These are phyloP conservation scores for Pentalonia nigronervosa DNA, from an alignment of 1,140 invertebrate species.

Conservation along the genomic window DNA sequence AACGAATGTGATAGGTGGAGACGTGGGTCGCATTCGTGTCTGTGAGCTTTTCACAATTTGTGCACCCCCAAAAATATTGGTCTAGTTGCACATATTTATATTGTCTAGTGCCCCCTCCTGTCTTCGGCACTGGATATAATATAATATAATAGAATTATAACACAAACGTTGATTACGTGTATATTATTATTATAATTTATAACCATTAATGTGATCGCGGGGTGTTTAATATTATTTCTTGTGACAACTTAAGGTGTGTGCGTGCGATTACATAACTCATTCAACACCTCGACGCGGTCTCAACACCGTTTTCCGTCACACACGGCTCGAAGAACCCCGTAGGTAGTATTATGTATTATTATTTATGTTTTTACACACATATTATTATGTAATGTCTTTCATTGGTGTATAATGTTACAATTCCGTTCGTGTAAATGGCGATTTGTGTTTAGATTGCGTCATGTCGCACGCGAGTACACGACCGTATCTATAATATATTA, in stretches of 20 bases:
- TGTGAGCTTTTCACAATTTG: no score
- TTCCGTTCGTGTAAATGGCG: background rate
- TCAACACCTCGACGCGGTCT: background rate
- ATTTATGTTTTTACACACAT: background rate
- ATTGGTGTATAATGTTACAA: background rate
- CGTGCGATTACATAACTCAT: background rate
- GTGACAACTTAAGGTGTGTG: background rate
- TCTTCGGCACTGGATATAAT: background rate
- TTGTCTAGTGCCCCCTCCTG: no score
- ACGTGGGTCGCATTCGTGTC: no score
- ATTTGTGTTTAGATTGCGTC: background rate
- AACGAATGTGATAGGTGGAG: background rate
- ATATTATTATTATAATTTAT: background rate
- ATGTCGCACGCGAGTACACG: background rate
- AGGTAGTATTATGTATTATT: background rate
- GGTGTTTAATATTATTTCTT: background rate
- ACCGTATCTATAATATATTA: background rate
- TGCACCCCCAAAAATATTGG: no score
- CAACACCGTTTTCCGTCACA: background rate
- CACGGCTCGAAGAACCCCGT: background rate
- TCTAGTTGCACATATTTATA: no score
- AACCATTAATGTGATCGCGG: background rate
- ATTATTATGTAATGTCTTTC: background rate
- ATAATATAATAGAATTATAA: background rate
- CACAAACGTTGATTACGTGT: background rate